A percentile compares a stretch with the other conserved stretches of the same genome.
phyloP scores from a whole-genome alignment of 2,113 vertebrate genomes.

The Excalfactoria chinensis region DNA sequence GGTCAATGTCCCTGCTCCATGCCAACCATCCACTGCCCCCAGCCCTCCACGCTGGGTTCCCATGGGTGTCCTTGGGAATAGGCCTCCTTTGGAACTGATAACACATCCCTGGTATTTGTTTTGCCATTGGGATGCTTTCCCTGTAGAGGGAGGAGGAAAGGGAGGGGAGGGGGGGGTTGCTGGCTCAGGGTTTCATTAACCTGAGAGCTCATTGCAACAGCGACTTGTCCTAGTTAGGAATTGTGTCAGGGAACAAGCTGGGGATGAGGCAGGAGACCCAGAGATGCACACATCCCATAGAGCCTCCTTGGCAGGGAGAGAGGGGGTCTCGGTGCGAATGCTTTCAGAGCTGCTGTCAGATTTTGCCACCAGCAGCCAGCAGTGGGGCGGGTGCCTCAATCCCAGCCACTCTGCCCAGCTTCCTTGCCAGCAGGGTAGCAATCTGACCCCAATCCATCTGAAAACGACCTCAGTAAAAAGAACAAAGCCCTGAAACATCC shows the following conservation, averaged over 20 bases:
- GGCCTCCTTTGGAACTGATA: background rate
- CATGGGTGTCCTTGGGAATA: constrained; percentile 15
- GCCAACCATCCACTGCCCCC: background rate
- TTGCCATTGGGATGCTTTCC: background rate
- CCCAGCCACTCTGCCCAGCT: background rate
- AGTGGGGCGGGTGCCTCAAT: background rate
- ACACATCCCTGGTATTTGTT: background rate
- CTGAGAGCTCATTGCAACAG: constrained; percentile 16
- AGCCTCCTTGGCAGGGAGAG: background rate
- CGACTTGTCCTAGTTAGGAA: constrained; percentile 46
- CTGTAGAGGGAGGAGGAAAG: background rate
- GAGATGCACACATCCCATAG: background rate
- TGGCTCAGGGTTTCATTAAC: constrained; percentile 56
- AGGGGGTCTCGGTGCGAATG: accelerated
- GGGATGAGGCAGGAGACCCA: background rate
- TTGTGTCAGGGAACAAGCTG: constrained; percentile 36
- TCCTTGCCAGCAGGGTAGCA: background rate
- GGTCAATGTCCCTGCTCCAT: background rate
- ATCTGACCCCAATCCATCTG: background rate
- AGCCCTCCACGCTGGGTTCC: background rate
- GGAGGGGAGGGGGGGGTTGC: background rate
- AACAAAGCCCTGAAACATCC: background rate
- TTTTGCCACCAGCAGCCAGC: background rate
- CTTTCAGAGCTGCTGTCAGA: background rate
- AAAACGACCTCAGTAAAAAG: background rate